These are phyloP conservation scores for Scomber colias DNA, from an alignment of 2,113 vertebrate genomes.

Conservation along the genomic window DNA sequence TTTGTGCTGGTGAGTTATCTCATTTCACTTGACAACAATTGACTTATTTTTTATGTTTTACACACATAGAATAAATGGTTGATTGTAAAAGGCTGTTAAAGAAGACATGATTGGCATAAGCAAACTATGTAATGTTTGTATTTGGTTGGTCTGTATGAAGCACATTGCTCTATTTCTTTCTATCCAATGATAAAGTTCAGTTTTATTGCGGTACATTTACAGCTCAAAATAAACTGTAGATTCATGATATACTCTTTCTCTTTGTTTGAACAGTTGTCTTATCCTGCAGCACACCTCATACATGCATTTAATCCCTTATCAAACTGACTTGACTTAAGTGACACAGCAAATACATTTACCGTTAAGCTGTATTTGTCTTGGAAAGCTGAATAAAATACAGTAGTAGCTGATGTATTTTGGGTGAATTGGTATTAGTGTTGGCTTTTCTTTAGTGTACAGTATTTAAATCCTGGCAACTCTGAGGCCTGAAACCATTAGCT, in stretches of 20 bases:
- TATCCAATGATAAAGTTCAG: conserved; percentile 2
- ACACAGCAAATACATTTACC: no score
- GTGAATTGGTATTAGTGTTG: background rate
- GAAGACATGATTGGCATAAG: background rate
- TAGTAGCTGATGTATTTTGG: background rate
- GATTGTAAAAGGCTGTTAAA: background rate
- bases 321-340: no score
- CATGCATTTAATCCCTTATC: background rate
- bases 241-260: conserved; percentile 1
- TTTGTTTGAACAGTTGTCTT: background rate
- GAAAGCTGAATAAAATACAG: background rate
- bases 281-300: background rate
- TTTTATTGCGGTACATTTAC: conserved; percentile 28
- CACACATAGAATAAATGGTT: background rate
- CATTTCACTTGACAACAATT: background rate
- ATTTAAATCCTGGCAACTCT: background rate
- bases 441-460: background rate
- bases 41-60: conserved; percentile 28
- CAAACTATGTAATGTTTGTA: background rate
- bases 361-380: no score
- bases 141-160: background rate
- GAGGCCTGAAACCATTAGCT: no score
- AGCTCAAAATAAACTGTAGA: conserved; percentile 65
- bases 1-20: conserved; percentile 13
- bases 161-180: background rate